A percentile compares a stretch with the other conserved stretches of the same genome.
These are phyloP conservation scores for Mimumesa dahlbomi DNA, from an alignment of 2,888 invertebrate genomes.

Conservation along the genomic window DNA sequence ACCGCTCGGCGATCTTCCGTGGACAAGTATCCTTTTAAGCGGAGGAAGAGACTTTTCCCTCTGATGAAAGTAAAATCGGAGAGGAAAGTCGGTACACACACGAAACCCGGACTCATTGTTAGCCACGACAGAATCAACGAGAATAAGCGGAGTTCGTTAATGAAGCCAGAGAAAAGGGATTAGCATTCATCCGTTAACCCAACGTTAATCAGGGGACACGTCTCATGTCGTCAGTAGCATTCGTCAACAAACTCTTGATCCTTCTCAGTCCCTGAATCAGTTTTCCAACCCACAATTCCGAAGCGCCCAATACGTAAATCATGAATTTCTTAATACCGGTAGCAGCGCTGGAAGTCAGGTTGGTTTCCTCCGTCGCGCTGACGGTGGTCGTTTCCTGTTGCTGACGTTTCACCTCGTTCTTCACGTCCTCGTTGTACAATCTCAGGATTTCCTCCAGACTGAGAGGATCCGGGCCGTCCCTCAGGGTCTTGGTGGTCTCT, in stretches of 20 bases:
- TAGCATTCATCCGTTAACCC: too few relatives aligned
- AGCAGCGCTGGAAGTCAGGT: conserved; percentile 41
- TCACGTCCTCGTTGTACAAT: conserved; percentile 73
- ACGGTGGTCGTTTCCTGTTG: conserved; percentile 31
- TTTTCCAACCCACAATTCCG: conserved; percentile 66
- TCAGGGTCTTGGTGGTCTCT: conserved; percentile 69
- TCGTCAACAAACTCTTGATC: conserved; percentile 66
- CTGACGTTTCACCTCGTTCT: conserved; percentile 78
- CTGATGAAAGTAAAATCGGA: conserved; percentile 4
- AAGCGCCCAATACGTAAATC: conserved; percentile 67
- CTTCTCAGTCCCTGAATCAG: conserved; percentile 69
- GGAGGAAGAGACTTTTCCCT: conserved; percentile 6
- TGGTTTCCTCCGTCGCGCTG: conserved; percentile 2
- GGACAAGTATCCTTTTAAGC: conserved; percentile 11
- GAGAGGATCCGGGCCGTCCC: conserved; percentile 75
- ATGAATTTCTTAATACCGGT: conserved; percentile 76
- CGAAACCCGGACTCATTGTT: background rate
- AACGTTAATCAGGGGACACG: conserved; percentile 26
- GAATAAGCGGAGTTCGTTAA: background rate
- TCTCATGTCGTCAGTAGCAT: conserved; percentile 59
- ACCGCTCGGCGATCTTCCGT: conserved; percentile 5
- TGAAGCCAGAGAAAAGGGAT: background rate
- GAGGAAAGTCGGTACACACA: background rate
- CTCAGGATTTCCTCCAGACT: conserved; percentile 75
- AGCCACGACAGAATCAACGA: background rate